These are phyloP conservation scores for Xiphydria camelus DNA, from an alignment of 2,888 invertebrate species.

Conservation along the genomic window DNA sequence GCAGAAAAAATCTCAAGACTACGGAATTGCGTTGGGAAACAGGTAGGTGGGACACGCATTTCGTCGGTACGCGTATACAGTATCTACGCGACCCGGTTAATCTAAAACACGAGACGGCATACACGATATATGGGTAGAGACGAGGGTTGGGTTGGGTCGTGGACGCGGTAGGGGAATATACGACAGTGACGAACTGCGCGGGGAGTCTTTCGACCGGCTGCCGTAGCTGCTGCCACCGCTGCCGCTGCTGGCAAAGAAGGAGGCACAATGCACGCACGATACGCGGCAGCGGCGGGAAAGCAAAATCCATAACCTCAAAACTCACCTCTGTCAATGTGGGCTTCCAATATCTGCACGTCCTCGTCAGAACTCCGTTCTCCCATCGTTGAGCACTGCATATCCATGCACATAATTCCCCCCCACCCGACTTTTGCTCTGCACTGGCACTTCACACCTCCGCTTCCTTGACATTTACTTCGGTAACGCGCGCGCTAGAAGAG, in stretches of 20 bases:
- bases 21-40: too few species aligned
- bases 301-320: slow-evolving; percentile 40
- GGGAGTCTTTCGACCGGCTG: slow-evolving; percentile 11
- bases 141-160: too few species aligned
- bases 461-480: slow-evolving; percentile 48
- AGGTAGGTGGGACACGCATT: too few species aligned
- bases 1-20: too few species aligned
- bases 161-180: too few species aligned
- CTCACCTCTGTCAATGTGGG: slow-evolving; percentile 48
- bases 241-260: slow-evolving; percentile 23
- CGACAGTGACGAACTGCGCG: slow-evolving; percentile 8
- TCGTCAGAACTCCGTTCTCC: slow-evolving; percentile 49
- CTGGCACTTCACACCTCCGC: slow-evolving; percentile 28
- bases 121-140: too few species aligned
- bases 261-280: too few species aligned
- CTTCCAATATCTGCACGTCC: slow-evolving; percentile 53
- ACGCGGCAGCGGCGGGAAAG: too few species aligned
- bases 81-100: too few species aligned
- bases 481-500: neutral
- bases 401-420: slow-evolving; percentile 55
- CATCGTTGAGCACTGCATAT: slow-evolving; percentile 54
- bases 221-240: slow-evolving; percentile 3
- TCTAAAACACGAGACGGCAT: too few species aligned
- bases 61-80: too few species aligned
- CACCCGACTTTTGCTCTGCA: slow-evolving; percentile 37